Percentiles rank a stretch among this genome's conserved stretches.
Conservation (phyloP, 2,888 invertebrate species). For the Drosophila tanythrix region DNA sequence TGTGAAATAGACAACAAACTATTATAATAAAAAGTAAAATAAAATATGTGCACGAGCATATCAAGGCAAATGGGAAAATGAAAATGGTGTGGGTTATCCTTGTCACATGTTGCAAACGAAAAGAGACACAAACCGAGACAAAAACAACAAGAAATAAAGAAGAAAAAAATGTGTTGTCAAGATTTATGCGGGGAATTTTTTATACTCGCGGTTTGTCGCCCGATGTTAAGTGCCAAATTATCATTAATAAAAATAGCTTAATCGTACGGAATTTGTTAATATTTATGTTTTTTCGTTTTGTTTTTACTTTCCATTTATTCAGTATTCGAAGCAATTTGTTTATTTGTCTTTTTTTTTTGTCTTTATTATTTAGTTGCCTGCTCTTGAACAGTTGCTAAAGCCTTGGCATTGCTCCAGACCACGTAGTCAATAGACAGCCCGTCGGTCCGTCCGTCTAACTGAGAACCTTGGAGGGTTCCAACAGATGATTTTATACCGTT, state of each 20-base stretch:
- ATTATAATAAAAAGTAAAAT: slow-evolving; percentile 35
- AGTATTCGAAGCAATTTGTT: neutral
- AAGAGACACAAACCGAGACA: slow-evolving; percentile 6
- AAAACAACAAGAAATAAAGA: slow-evolving; percentile 10
- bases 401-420: slow-evolving; percentile 79
- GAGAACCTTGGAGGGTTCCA: slow-evolving; percentile 6
- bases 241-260: slow-evolving; percentile 78
- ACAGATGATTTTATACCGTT: slow-evolving; percentile 13
- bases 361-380: slow-evolving; percentile 8
- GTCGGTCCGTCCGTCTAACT: neutral
- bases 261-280: slow-evolving; percentile 62
- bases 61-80: slow-evolving; percentile 4
- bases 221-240: slow-evolving; percentile 75
- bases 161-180: slow-evolving; percentile 28
- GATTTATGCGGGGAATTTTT: slow-evolving; percentile 66
- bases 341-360: slow-evolving; percentile 12
- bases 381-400: slow-evolving; percentile 46
- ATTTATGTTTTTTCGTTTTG: slow-evolving; percentile 27
- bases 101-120: slow-evolving; percentile 63
- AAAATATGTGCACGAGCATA: slow-evolving; percentile 35
- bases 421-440: slow-evolving; percentile 52
- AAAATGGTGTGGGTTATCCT: slow-evolving; percentile 40
- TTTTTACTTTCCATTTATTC: neutral
- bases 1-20: slow-evolving; percentile 41
- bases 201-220: slow-evolving; percentile 62